Percentiles rank a stretch among this genome's conserved stretches.
Evolutionary conservation across 2,113 vertebrate genomes (phyloP).

Genomic region (Empidonax alnorum): DNA sequence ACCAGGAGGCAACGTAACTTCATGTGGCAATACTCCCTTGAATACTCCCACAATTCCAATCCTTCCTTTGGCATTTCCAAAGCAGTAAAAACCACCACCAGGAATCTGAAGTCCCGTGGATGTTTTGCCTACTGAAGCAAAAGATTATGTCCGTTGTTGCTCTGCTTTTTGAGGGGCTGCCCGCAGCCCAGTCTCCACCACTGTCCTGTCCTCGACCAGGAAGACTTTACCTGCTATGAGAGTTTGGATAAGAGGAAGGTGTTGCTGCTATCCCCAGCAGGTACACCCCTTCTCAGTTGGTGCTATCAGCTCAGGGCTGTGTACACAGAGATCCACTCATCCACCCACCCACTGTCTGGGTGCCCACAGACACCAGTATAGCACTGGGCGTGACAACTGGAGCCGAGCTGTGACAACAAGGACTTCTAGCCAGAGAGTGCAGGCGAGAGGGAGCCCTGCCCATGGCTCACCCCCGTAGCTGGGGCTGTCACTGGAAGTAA

Average conservation of each 20-base stretch:
- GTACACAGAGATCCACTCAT: not conserved
- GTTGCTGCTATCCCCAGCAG: not conserved
- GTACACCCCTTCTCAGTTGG: rapidly evolving
- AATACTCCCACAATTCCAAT: not conserved
- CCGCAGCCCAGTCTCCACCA: not conserved
- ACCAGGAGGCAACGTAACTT: not conserved
- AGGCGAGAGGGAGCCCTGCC: not conserved
- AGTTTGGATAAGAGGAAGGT: not conserved
- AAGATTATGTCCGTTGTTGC: not conserved
- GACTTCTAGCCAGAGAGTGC: rapidly evolving
- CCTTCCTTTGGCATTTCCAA: not conserved
- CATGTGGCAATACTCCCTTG: not conserved
- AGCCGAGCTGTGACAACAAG: not conserved
- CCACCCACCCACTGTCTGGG: not conserved
- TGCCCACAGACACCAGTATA: not conserved
- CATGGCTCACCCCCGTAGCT: not conserved
- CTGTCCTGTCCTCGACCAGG: not conserved
- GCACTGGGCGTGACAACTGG: not conserved
- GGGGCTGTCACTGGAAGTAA: not conserved
- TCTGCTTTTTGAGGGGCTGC: not conserved
- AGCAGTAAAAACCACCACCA: not conserved
- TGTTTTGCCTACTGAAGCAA: not conserved
- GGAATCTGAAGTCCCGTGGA: not conserved
- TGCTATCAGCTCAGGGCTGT: rapidly evolving
- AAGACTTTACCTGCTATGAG: not conserved